Evolutionary conservation across 2,797 vertebrate genomes (phyloP).

Genomic region (Varecia variegata): DNA sequence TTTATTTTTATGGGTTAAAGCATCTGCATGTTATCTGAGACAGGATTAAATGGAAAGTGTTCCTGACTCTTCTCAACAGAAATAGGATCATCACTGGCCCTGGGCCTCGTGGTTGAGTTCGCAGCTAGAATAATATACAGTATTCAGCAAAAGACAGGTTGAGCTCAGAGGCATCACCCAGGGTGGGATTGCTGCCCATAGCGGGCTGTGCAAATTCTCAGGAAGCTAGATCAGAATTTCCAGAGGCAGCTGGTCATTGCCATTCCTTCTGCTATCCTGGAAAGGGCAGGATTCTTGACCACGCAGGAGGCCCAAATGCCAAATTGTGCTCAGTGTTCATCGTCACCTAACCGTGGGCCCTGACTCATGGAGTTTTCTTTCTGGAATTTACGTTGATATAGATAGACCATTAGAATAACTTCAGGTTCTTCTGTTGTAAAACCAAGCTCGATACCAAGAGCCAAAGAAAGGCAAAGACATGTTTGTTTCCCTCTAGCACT

Average conservation of each 20-base stretch:
- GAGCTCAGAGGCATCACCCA: background rate
- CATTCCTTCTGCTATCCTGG: background rate
- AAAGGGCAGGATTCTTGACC: background rate
- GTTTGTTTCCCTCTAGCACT: background rate
- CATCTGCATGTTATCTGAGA: slow-evolving; percentile 51
- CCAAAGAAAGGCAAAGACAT: background rate
- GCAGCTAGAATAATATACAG: background rate
- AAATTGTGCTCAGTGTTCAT: background rate
- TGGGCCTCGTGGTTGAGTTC: background rate
- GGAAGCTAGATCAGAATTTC: slow-evolving; percentile 24
- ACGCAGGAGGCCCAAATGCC: background rate
- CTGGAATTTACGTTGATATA: background rate
- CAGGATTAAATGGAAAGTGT: slow-evolving; percentile 34
- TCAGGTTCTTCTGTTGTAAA: background rate
- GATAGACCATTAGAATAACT: background rate
- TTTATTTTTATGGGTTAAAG: slow-evolving; percentile 56
- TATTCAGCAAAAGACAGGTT: background rate
- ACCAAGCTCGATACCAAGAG: background rate
- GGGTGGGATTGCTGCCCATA: background rate
- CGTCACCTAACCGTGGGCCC: background rate
- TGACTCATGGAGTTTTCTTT: background rate
- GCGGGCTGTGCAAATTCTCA: background rate
- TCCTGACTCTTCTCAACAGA: slow-evolving; percentile 49
- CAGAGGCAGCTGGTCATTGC: background rate
- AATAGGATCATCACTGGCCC: slow-evolving; percentile 26